Evolutionary conservation across 2,113 vertebrate species (phyloP).

Genomic region (Erinaceus europaeus): DNA sequence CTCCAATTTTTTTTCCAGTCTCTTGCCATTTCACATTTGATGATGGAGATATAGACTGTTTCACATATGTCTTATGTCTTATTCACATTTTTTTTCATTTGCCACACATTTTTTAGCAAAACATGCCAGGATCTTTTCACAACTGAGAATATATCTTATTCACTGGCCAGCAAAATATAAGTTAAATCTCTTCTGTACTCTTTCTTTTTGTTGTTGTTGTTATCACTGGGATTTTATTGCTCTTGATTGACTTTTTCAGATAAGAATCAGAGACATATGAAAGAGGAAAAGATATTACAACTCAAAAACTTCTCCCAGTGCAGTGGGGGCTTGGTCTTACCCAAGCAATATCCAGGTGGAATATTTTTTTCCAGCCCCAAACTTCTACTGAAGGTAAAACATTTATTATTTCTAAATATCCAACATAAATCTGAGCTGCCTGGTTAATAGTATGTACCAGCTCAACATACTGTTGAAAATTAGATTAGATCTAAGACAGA

Average conservation of each 20-base stretch:
- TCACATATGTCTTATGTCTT: not conserved
- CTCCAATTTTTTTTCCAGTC: not conserved
- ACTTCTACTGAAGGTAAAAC: slow-evolving; percentile 42
- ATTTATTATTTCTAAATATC: slow-evolving; percentile 67
- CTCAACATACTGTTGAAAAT: not conserved
- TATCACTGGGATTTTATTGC: too few relatives aligned
- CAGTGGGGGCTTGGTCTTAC: too few relatives aligned
- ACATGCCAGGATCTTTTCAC: slow-evolving; percentile 46
- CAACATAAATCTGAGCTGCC: slow-evolving; percentile 40
- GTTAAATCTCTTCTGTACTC: slow-evolving; percentile 48
- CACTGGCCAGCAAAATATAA: slow-evolving; percentile 38
- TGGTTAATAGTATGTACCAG: not conserved
- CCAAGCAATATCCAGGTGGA: too few relatives aligned
- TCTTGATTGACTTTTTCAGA: too few relatives aligned
- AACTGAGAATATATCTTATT: slow-evolving; percentile 56
- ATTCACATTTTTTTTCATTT: not conserved
- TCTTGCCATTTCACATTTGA: not conserved
- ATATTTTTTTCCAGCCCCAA: too few relatives aligned
- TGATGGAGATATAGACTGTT: not conserved
- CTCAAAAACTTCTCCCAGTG: too few relatives aligned
- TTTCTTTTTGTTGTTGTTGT: too few relatives aligned
- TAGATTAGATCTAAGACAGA: not conserved
- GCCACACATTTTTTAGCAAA: slow-evolving; percentile 66
- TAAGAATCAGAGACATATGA: too few relatives aligned
- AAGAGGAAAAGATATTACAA: too few relatives aligned